phyloP scores from a whole-genome alignment of 2,113 vertebrate genomes.

The Asarcornis scutulata region DNA sequence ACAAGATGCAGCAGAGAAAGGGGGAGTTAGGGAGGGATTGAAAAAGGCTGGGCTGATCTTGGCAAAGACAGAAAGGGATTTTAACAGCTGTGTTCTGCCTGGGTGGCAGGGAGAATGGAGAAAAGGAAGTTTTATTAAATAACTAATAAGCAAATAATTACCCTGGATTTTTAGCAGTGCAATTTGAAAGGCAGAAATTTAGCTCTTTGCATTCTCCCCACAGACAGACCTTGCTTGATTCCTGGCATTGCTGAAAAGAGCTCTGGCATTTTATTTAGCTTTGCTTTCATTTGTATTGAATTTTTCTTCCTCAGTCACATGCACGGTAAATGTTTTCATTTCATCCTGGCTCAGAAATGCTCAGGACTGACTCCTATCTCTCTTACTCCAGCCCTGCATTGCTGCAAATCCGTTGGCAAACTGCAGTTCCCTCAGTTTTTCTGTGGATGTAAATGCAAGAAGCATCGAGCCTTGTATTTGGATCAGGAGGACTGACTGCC shows the following conservation, averaged over 20 bases:
- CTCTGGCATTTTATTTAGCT: background rate
- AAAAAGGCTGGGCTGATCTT: background rate
- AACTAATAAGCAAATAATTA: background rate
- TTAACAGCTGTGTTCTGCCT: background rate
- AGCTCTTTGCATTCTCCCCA: background rate
- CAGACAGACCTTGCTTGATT: background rate
- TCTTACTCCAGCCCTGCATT: background rate
- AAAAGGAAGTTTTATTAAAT: background rate
- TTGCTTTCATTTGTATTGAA: background rate
- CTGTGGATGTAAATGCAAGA: background rate
- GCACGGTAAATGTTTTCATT: background rate
- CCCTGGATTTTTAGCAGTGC: background rate
- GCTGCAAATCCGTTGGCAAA: background rate
- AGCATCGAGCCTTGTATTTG: background rate
- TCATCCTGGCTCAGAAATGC: background rate
- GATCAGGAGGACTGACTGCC: conserved; percentile 8
- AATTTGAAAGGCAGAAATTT: background rate
- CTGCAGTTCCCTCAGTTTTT: background rate
- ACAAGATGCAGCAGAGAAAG: background rate
- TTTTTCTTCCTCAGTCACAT: background rate
- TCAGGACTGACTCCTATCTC: background rate
- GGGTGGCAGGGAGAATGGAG: background rate
- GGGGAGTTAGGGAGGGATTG: background rate
- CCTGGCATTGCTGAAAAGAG: background rate
- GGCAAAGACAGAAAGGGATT: background rate